A percentile compares a stretch with the other conserved stretches of the same genome.
These are phyloP conservation scores for Malurus splendens DNA, from an alignment of 2,797 vertebrate genomes.

Conservation along the genomic window DNA sequence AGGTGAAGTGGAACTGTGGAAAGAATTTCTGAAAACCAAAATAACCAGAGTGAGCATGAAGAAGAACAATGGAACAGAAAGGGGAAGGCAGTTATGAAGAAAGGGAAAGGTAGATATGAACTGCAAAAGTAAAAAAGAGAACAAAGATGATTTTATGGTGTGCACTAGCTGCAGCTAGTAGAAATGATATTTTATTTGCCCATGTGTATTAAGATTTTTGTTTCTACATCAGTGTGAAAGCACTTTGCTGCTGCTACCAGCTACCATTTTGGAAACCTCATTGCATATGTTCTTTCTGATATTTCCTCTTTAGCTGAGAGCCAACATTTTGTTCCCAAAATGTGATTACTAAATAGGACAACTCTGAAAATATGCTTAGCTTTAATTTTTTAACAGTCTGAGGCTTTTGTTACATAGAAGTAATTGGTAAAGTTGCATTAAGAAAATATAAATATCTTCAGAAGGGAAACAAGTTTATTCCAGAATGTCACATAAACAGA, in stretches of 20 bases:
- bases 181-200: neutral
- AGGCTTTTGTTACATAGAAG: neutral
- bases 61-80: neutral
- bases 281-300: neutral
- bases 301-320: neutral
- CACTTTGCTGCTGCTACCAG: neutral
- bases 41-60: neutral
- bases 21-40: neutral
- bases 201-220: neutral
- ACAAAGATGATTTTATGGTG: neutral
- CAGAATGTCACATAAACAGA: neutral
- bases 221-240: neutral
- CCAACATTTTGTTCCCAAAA: neutral
- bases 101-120: neutral
- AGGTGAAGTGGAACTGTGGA: neutral
- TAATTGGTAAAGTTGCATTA: neutral
- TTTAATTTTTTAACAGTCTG: neutral
- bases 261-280: neutral
- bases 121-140: neutral
- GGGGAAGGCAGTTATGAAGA: neutral
- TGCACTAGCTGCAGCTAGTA: neutral
- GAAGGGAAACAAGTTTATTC: neutral
- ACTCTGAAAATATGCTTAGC: neutral
- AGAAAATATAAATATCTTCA: neutral
- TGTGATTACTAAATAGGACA: neutral